Evolutionary conservation across 1,140 invertebrate genomes (phyloP).

Genomic region (Atopsyche davidsoni): DNA sequence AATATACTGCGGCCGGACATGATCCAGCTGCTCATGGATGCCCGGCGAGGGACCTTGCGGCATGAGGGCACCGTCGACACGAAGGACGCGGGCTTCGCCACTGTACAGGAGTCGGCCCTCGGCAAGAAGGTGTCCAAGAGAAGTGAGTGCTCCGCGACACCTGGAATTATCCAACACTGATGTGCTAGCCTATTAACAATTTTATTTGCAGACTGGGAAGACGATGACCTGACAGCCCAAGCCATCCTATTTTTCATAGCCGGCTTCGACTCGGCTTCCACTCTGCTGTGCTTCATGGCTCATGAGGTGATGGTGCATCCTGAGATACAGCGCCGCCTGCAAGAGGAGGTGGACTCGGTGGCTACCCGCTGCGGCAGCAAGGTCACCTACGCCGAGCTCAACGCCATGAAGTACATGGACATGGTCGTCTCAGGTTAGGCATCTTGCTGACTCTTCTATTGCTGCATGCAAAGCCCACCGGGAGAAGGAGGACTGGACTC

Average conservation of each 20-base stretch:
- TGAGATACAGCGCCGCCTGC: background rate
- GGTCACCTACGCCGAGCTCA: no score
- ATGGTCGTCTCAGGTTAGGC: no score
- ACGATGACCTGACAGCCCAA: constrained; percentile 1
- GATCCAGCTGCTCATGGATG: constrained; percentile 34
- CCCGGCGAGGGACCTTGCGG: constrained; percentile 20
- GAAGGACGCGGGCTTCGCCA: constrained; percentile 28
- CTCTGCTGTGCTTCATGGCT: background rate
- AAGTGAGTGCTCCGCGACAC: no score
- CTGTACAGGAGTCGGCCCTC: constrained; percentile 28
- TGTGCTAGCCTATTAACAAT: no score
- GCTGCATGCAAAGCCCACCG: no score
- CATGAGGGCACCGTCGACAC: constrained; percentile 20
- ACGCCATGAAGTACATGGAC: no score
- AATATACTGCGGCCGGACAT: constrained; percentile 32
- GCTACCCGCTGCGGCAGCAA: background rate
- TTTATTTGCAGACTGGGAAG: background rate
- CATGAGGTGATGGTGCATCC: background rate
- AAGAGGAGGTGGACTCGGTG: background rate
- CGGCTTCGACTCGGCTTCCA: background rate
- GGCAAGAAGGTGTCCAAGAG: constrained; percentile 12
- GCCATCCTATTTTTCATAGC: constrained; percentile 2
- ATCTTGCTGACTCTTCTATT: no score
- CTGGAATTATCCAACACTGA: no score
- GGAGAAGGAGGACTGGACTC: no score